Evolutionary conservation across 2,797 vertebrate species (phyloP).

Genomic region (Sebastiscus tertius): DNA sequence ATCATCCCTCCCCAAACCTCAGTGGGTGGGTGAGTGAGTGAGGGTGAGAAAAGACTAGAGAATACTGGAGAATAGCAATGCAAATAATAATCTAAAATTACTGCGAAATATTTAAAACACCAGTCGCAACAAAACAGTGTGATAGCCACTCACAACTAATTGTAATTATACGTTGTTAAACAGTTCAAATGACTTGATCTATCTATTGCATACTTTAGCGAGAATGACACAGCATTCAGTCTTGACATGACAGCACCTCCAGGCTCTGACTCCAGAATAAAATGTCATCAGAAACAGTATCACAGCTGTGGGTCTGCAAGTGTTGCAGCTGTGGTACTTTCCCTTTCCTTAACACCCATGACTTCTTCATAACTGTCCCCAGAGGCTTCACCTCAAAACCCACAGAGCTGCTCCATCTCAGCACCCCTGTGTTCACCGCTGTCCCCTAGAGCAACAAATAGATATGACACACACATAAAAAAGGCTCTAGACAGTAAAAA

Average conservation of each 20-base stretch:
- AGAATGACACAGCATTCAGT: slow-evolving; percentile 9
- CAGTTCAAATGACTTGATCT: background rate
- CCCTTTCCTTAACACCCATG: slow-evolving; percentile 35
- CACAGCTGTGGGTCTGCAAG: slow-evolving; percentile 42
- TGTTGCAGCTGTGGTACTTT: slow-evolving; percentile 22
- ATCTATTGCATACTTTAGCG: background rate
- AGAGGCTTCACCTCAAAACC: slow-evolving; percentile 27
- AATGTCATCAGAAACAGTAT: slow-evolving; percentile 39
- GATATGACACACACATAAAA: background rate
- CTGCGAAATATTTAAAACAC: background rate
- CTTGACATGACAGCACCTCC: slow-evolving; percentile 27
- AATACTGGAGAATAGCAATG: background rate
- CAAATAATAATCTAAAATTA: background rate
- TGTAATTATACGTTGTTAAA: background rate
- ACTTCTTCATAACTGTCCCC: slow-evolving; percentile 44
- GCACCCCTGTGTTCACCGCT: slow-evolving; percentile 23
- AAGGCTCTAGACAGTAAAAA: background rate
- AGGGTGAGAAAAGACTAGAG: background rate
- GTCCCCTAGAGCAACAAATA: slow-evolving; percentile 25
- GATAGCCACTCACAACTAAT: background rate
- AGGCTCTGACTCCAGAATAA: slow-evolving; percentile 19
- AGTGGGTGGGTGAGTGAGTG: background rate
- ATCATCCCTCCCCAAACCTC: slow-evolving; percentile 8
- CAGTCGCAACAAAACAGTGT: background rate
- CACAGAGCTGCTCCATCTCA: slow-evolving; percentile 14